Evolutionary conservation across 1,140 invertebrate genomes (phyloP).

Genomic region (Macrotrachela quadricornifera): DNA sequence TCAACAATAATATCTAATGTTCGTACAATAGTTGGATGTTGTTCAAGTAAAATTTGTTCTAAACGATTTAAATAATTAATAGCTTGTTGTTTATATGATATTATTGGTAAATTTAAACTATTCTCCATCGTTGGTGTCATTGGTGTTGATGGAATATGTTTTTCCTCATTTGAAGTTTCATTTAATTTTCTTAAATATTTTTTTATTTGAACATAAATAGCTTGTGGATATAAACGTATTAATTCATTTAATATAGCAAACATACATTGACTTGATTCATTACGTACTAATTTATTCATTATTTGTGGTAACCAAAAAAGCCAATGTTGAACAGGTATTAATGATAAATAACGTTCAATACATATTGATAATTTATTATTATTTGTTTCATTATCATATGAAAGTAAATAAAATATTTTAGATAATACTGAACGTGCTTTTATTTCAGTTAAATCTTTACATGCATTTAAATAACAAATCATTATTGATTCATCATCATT

Average conservation of each 20-base stretch:
- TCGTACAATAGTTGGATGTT: conserved; percentile 76
- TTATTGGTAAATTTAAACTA: conserved; percentile 25
- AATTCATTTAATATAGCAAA: conserved; percentile 68
- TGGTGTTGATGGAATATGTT: conserved; percentile 13
- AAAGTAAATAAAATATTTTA: conserved; percentile 79
- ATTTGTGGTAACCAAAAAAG: conserved; percentile 56
- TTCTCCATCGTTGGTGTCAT: conserved; percentile 10
- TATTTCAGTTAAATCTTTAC: conserved; percentile 64
- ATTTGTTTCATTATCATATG: conserved; percentile 59
- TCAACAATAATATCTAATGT: conserved; percentile 86
- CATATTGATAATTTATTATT: not conserved
- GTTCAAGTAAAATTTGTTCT: conserved; percentile 79
- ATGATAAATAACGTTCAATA: not conserved
- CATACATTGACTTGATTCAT: conserved; percentile 52
- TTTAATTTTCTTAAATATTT: conserved; percentile 78
- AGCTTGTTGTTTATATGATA: conserved; percentile 46
- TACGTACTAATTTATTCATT: conserved; percentile 65
- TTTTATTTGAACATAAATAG: conserved; percentile 83
- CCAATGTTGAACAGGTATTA: conserved; percentile 2
- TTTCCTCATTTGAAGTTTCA: conserved; percentile 61
- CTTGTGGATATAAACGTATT: conserved; percentile 77
- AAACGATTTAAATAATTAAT: conserved; percentile 83
- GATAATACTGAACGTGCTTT: conserved; percentile 84
- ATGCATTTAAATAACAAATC: conserved; percentile 79
- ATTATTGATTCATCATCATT: conserved; percentile 55